These are phyloP conservation scores for Siphamia tubifer DNA, from an alignment of 2,113 vertebrate species.

Conservation along the genomic window DNA sequence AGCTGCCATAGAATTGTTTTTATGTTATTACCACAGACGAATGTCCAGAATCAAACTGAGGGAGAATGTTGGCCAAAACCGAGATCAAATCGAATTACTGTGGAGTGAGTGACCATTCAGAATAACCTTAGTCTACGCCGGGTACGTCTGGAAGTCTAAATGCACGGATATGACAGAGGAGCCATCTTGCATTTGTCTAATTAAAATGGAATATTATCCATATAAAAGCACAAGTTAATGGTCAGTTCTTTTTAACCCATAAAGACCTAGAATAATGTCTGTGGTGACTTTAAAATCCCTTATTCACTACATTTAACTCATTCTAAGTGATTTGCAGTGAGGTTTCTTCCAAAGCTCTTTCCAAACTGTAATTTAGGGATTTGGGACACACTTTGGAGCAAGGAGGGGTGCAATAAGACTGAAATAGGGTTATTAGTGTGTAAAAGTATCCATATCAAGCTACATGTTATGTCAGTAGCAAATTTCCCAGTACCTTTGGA, in stretches of 20 bases:
- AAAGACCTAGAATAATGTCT: no score
- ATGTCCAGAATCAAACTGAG: constrained; percentile 54
- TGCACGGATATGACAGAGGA: constrained; percentile 52
- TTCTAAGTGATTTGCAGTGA: no score
- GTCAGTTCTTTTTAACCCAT: constrained; percentile 48
- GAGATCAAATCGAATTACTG: constrained; percentile 56
- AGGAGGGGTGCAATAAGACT: no score
- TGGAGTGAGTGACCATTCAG: constrained; percentile 64
- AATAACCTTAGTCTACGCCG: constrained; percentile 63
- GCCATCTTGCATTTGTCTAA: constrained; percentile 69
- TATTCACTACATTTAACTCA: no score
- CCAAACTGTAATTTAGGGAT: no score
- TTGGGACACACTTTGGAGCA: no score
- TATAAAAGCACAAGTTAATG: constrained; percentile 76
- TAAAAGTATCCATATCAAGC: no score
- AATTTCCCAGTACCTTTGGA: no score
- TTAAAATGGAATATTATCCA: constrained; percentile 75
- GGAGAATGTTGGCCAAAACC: constrained; percentile 53
- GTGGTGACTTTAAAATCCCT: no score
- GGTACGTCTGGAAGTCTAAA: constrained; percentile 56
- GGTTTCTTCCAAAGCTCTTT: no score
- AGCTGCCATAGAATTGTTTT: constrained; percentile 68
- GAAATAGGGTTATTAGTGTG: no score
- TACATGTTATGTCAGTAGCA: no score
- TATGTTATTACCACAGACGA: constrained; percentile 71